Conservation (phyloP, 2,888 invertebrate species). For the Platerodrilus igneus region DNA sequence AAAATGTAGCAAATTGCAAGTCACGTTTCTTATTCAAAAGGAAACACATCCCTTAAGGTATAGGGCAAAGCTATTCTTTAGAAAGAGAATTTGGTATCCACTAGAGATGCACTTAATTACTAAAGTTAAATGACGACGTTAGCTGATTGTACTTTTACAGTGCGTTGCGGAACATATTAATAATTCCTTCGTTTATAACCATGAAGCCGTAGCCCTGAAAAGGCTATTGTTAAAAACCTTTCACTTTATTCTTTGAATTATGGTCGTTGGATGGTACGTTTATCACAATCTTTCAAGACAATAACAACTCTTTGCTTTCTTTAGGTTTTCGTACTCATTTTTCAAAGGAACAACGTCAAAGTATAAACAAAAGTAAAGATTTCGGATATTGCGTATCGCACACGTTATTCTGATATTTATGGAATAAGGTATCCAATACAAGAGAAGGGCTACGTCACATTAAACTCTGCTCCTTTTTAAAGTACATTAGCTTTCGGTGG, state of each 20-base stretch:
- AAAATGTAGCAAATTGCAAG: conserved; percentile 20
- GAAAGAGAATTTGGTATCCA: too few relatives aligned
- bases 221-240: conserved; percentile 29
- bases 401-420: too few relatives aligned
- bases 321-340: conserved; percentile 25
- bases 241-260: conserved; percentile 28
- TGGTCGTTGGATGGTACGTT: conserved; percentile 27
- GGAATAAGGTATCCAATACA: too few relatives aligned
- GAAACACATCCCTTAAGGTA: conserved; percentile 13
- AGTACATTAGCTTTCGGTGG: too few relatives aligned
- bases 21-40: conserved; percentile 15
- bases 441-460: too few relatives aligned
- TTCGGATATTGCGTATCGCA: too few relatives aligned
- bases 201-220: conserved; percentile 21
- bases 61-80: too few relatives aligned
- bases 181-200: conserved; percentile 21
- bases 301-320: conserved; percentile 28
- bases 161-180: conserved; percentile 22
- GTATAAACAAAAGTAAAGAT: conserved; percentile 24
- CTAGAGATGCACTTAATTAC: too few relatives aligned
- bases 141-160: conserved; percentile 20
- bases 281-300: conserved; percentile 28
- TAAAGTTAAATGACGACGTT: too few relatives aligned
- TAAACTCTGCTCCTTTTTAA: too few relatives aligned
- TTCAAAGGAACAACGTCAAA: conserved; percentile 25